These are phyloP conservation scores for Micropoecilia bifurca DNA, from an alignment of 2,797 vertebrate genomes.

Conservation along the genomic window DNA sequence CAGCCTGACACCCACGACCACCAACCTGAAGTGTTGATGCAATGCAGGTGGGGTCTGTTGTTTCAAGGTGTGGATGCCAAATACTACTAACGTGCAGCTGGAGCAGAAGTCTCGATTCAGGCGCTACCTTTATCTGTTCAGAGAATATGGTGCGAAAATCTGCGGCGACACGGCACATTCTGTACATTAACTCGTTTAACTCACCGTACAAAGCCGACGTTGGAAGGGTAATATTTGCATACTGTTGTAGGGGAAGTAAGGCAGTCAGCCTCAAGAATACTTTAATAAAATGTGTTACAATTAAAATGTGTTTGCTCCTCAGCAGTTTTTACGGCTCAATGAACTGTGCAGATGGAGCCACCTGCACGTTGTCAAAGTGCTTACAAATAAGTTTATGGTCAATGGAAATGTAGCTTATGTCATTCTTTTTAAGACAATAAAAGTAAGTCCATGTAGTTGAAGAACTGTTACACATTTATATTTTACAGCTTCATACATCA, in stretches of 20 bases:
- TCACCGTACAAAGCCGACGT: background rate
- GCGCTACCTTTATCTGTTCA: no score
- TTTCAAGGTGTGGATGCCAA: conserved; percentile 9
- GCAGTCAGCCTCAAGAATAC: background rate
- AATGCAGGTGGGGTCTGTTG: conserved; percentile 11
- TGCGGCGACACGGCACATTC: background rate
- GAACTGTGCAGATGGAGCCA: no score
- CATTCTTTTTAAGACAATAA: background rate
- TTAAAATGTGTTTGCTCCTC: background rate
- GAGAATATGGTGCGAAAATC: background rate
- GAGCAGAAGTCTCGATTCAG: background rate
- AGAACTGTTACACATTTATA: background rate
- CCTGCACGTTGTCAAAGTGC: no score
- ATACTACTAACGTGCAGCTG: background rate
- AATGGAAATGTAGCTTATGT: background rate
- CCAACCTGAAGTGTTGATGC: conserved; percentile 13
- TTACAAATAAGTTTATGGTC: no score
- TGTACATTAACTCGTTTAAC: background rate
- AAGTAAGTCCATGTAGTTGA: background rate
- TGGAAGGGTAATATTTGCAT: background rate
- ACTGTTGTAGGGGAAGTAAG: background rate
- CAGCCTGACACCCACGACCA: conserved; percentile 11
- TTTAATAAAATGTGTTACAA: background rate
- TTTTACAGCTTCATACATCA: background rate
- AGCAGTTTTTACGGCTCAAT: no score